A percentile compares a stretch with the other conserved stretches of the same genome.
These are phyloP conservation scores for Napeogenes sylphis DNA, from an alignment of 2,888 invertebrate species.

Conservation along the genomic window DNA sequence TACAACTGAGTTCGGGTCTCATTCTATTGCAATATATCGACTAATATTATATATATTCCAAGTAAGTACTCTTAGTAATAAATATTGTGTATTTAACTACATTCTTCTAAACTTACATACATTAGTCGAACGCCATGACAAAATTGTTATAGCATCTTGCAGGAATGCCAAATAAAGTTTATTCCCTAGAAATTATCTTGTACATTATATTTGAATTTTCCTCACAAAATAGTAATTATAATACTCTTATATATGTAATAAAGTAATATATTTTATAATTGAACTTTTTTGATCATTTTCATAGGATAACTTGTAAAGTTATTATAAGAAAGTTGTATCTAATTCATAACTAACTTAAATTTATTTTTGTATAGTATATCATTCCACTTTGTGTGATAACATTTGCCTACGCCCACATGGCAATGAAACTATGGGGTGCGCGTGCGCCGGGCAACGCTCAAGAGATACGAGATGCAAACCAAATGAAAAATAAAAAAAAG, in stretches of 20 bases:
- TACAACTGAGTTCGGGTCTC: conserved; percentile 74
- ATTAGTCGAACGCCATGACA: no score
- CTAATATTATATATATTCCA: conserved; percentile 76
- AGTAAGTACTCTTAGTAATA: conserved; percentile 43
- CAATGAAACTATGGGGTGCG: conserved; percentile 87
- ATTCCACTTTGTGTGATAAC: conserved; percentile 89
- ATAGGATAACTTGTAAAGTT: no score
- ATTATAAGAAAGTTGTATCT: no score
- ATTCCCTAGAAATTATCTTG: no score
- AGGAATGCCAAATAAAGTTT: no score
- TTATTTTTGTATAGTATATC: conserved; percentile 77
- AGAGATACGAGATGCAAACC: conserved; percentile 85
- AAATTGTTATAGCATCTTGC: no score
- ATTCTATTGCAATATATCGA: conserved; percentile 77
- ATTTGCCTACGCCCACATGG: conserved; percentile 89
- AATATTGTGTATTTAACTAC: neutral
- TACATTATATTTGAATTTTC: no score
- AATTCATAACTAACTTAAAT: neutral
- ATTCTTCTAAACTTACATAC: no score
- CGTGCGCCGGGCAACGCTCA: conserved; percentile 88
- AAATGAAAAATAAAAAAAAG: conserved; percentile 90
- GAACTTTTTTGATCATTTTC: no score
- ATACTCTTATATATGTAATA: no score
- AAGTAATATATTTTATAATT: no score
- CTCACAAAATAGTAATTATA: no score